Evolutionary conservation across 2,113 vertebrate species (phyloP).

Genomic region (Nicator chloris): DNA sequence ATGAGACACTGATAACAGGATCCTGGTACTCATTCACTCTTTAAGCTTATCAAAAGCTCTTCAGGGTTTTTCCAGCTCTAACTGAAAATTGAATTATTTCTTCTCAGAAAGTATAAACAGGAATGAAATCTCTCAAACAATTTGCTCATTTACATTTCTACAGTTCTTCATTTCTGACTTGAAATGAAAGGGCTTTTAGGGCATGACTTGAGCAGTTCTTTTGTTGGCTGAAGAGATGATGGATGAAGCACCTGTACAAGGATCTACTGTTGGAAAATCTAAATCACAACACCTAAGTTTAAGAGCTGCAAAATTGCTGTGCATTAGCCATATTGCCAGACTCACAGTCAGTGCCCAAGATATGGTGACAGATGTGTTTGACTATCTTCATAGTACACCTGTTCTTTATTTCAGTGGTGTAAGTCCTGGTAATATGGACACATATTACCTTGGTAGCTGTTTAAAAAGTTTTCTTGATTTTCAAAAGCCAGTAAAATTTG

Average conservation of each 20-base stretch:
- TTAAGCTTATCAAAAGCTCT: neutral
- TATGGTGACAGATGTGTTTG: fast-evolving
- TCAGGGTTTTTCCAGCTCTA: neutral
- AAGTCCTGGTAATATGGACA: neutral
- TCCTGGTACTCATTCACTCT: neutral
- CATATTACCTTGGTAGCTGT: neutral
- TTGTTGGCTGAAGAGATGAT: neutral
- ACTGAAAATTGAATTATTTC: neutral
- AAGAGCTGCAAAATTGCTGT: neutral
- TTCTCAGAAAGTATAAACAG: neutral
- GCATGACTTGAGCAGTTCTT: neutral
- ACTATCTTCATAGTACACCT: neutral
- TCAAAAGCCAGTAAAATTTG: neutral
- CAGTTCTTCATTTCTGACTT: neutral
- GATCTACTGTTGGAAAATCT: neutral
- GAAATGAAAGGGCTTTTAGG: neutral
- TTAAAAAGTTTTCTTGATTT: neutral
- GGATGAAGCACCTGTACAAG: neutral
- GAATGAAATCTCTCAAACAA: neutral
- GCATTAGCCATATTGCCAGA: neutral
- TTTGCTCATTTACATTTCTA: neutral
- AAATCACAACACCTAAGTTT: neutral
- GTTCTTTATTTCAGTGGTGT: neutral
- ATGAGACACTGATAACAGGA: neutral
- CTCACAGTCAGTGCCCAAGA: neutral